Evolutionary conservation across 2,113 vertebrate genomes (phyloP), one percentile per base, ranked within the genome.

Genomic region (Syngnathoides biaculeatus): DNA sequence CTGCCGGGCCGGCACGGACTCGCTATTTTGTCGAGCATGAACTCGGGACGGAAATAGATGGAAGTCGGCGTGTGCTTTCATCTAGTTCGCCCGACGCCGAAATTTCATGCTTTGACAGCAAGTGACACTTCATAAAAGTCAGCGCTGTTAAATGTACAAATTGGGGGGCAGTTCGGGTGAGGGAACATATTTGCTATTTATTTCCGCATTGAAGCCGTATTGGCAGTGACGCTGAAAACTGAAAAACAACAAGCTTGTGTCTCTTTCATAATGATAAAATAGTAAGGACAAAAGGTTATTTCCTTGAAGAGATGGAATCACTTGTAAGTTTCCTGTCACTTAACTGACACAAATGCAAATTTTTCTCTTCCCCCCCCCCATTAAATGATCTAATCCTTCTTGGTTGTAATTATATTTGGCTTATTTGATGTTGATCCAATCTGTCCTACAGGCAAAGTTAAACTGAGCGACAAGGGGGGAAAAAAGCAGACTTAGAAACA

Each of bases 401-500:
- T 52, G 20, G 27, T 65, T 65, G 45, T 35, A 65, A 50, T 65
- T 65, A 52, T 50, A 65, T 65, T 65, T 65, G 63, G 27, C 27
- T 52, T 65, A 50, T 65, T 65, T 65, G 45, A 65, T 38, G 47
- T 50, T 30, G 63, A 50, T 64, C 62, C 42, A 48, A 64, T 64
- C 62, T 64, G 62, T 48, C 42, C 45, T 48, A n/a, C 17, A 48
- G 43, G 17, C 63, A 65, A 50, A 65, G 63, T 50, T 62, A 62
- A 62, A 26, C 43, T 62, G 39, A 62, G 60, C 40, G 22, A 42
- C 60, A 13, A 43, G 60, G 40, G 40, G 60, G 30, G 2, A 35
- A 62, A 12, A 62, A 26, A 43, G n/a, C 12, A 42, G n/a, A 48
- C 62, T 64, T 42, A n/a, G 4, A 24, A n/a, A 30, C n/a, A 59